Conservation (phyloP, 2,113 vertebrate species). For the Anhinga rufa region DNA sequence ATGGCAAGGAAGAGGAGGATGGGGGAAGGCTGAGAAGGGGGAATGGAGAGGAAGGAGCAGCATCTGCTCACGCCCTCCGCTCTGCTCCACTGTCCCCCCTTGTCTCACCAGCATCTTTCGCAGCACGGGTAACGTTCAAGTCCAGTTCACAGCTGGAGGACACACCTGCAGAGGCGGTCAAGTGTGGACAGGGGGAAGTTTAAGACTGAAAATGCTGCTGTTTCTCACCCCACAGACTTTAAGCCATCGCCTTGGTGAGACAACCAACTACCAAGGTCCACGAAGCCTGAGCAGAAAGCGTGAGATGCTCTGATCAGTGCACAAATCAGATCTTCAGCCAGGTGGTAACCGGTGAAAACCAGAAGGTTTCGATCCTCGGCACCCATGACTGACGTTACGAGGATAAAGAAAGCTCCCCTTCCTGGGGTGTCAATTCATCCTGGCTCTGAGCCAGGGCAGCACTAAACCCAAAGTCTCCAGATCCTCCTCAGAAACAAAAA, state of each 20-base stretch:
- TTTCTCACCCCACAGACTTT: neutral
- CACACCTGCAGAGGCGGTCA: slow-evolving; percentile 45
- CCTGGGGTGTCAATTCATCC: neutral
- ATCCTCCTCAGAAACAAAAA: neutral
- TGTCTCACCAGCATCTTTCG: neutral
- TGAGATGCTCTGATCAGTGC: neutral
- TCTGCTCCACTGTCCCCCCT: neutral
- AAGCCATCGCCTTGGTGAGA: neutral
- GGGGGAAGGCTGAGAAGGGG: neutral
- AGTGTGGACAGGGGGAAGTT: slow-evolving; percentile 21
- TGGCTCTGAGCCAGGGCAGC: neutral
- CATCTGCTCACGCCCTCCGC: neutral
- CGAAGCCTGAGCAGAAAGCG: neutral
- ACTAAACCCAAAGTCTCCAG: neutral
- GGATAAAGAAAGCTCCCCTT: neutral
- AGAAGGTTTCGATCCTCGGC: rapidly evolving
- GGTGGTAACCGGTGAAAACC: neutral
- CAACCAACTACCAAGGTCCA: rapidly evolving
- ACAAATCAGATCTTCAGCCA: neutral
- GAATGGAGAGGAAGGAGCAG: neutral
- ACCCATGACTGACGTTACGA: rapidly evolving
- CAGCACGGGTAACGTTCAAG: neutral
- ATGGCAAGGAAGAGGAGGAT: neutral
- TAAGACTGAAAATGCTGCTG: neutral
- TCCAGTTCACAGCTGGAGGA: slow-evolving; percentile 9